These are phyloP conservation scores for Ophion slaviceki DNA, from an alignment of 2,888 invertebrate species.

Conservation along the genomic window DNA sequence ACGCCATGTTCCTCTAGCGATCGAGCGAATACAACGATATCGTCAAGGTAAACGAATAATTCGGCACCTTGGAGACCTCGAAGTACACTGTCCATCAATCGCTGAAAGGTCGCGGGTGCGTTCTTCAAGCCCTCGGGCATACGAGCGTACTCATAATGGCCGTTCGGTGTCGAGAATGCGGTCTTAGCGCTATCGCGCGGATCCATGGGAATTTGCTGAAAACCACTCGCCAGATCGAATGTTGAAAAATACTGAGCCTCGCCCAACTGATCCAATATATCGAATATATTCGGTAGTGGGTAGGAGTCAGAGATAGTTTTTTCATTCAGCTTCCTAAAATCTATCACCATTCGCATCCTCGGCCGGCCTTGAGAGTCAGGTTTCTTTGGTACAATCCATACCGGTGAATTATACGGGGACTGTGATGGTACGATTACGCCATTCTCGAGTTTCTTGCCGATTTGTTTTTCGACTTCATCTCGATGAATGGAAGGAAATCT, in stretches of 20 bases:
- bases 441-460: too few species aligned
- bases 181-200: constrained; percentile 41
- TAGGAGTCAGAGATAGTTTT: too few species aligned
- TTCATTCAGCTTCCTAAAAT: too few species aligned
- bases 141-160: constrained; percentile 10
- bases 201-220: constrained; percentile 68
- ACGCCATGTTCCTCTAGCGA: neutral
- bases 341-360: too few species aligned
- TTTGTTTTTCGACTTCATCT: too few species aligned
- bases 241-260: constrained; percentile 64
- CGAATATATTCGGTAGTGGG: neutral
- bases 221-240: constrained; percentile 68
- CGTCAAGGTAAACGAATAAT: neutral
- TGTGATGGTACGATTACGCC: too few species aligned
- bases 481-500: too few species aligned
- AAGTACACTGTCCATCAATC: neutral
- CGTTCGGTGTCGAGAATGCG: constrained; percentile 23
- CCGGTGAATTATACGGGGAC: too few species aligned
- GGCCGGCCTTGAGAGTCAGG: too few species aligned
- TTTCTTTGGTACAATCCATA: too few species aligned
- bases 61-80: neutral
- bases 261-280: constrained; percentile 59
- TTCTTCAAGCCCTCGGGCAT: constrained; percentile 25
- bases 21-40: neutral
- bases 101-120: constrained; percentile 4